phyloP scores from a whole-genome alignment of 2,888 invertebrate species.

The Mimachlamys varia region DNA sequence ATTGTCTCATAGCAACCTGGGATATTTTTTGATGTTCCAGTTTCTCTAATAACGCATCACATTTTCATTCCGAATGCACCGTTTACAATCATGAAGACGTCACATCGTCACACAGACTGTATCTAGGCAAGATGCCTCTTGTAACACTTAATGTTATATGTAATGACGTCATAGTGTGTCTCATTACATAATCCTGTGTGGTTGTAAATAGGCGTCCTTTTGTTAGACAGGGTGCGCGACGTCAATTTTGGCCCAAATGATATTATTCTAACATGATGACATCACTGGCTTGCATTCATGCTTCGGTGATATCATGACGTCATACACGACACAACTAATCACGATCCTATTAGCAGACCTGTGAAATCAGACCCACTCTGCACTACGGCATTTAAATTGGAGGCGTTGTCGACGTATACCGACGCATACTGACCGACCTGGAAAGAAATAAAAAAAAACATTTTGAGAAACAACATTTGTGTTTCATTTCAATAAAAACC shows the following conservation, averaged over 20 bases:
- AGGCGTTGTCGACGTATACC: slow-evolving; percentile 76
- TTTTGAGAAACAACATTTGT: background rate
- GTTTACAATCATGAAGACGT: too few species aligned
- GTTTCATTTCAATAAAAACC: too few species aligned
- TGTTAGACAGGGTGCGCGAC: background rate
- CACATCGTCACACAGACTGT: too few species aligned
- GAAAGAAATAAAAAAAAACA: slow-evolving; percentile 47
- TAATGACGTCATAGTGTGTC: background rate
- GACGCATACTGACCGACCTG: slow-evolving; percentile 78
- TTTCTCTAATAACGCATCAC: background rate
- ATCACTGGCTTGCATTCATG: background rate
- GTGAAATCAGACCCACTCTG: slow-evolving; percentile 75
- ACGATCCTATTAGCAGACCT: slow-evolving; percentile 73
- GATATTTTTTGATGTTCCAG: background rate
- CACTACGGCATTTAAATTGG: slow-evolving; percentile 64
- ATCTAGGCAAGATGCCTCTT: background rate
- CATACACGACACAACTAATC: background rate
- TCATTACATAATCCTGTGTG: background rate
- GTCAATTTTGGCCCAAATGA: background rate
- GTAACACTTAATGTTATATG: background rate
- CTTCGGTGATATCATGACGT: background rate
- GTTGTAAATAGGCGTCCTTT: background rate
- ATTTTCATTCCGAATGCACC: background rate
- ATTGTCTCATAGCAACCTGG: background rate
- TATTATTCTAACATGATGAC: background rate